A percentile compares a stretch with the other conserved stretches of the same genome.
Conservation (phyloP, 2,797 vertebrate species). For the Spinus pinus region DNA sequence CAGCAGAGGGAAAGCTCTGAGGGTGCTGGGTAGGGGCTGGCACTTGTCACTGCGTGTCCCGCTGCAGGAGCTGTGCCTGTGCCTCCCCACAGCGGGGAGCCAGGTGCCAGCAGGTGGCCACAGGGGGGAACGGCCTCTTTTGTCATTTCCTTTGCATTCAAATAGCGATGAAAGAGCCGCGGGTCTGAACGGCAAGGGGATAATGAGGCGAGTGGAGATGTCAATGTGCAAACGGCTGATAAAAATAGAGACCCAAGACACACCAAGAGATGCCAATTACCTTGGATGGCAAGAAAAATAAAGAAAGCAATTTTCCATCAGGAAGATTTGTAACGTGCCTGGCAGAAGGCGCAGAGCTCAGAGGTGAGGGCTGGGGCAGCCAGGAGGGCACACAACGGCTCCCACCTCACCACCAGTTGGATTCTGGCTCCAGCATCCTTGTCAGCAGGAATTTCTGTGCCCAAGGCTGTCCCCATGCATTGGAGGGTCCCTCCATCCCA, state of each 20-base stretch:
- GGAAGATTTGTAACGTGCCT: neutral
- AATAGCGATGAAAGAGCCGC: neutral
- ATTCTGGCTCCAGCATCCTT: neutral
- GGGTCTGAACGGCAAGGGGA: neutral
- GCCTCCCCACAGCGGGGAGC: neutral
- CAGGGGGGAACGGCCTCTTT: neutral
- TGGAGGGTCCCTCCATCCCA: neutral
- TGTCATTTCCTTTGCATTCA: neutral
- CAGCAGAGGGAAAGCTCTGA: neutral
- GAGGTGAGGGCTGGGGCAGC: neutral
- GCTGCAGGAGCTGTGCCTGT: neutral
- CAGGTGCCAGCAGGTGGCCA: neutral
- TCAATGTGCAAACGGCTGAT: neutral
- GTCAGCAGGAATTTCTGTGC: neutral
- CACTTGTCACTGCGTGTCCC: neutral
- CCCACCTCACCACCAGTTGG: rapidly evolving
- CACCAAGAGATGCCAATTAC: neutral
- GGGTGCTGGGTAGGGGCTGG: neutral
- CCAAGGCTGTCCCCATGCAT: rapidly evolving
- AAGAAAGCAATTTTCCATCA: neutral
- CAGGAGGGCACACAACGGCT: rapidly evolving
- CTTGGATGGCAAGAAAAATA: neutral
- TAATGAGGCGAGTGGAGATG: neutral
- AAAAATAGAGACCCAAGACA: neutral
- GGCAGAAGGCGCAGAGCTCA: neutral